Conservation (phyloP, 1,140 invertebrate genomes). For the Akabosia matsudoensis region DNA sequence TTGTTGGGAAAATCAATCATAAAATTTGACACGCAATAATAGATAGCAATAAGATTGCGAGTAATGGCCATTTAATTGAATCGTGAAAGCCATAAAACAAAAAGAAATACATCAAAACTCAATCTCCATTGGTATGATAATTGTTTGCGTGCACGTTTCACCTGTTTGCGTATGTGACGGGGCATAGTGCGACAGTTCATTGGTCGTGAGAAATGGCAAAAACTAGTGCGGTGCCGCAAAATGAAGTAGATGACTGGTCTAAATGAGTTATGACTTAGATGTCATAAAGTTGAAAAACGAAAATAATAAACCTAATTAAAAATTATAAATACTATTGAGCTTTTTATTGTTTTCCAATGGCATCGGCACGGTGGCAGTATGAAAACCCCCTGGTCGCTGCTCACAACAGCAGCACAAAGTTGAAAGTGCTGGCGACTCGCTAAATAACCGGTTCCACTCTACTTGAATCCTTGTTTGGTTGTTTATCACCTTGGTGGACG, state of each 20-base stretch:
- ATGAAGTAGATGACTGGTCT: too few species aligned
- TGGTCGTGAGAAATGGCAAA: background rate
- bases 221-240: too few species aligned
- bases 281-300: too few species aligned
- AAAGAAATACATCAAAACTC: background rate
- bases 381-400: background rate
- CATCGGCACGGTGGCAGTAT: background rate
- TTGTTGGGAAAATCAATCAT: too few species aligned
- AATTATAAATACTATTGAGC: background rate
- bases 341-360: constrained; percentile 14
- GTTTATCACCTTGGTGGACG: background rate
- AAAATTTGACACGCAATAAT: too few species aligned
- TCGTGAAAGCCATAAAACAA: too few species aligned
- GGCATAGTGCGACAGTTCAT: background rate
- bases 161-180: background rate
- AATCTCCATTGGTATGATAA: background rate
- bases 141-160: background rate
- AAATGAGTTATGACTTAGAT: too few species aligned
- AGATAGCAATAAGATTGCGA: too few species aligned
- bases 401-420: background rate
- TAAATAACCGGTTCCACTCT: constrained; percentile 5
- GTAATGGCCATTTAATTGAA: too few species aligned
- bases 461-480: background rate
- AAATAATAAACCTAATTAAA: constrained; percentile 17
- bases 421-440: background rate